Conservation (phyloP, 1,140 invertebrate species). For the Globodera rostochiensis region DNA sequence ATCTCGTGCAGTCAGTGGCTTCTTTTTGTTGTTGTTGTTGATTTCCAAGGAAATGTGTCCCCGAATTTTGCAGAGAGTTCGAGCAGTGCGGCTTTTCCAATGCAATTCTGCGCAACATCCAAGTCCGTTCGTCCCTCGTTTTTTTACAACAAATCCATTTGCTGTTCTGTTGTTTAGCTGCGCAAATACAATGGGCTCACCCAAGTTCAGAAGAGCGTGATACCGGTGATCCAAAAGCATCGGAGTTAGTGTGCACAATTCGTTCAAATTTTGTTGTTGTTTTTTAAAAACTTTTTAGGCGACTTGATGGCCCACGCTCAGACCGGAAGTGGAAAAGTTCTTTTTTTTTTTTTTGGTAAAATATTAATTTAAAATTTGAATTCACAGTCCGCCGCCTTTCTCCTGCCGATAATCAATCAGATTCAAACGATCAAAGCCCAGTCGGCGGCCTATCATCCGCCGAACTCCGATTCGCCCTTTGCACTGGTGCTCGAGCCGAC, state of each 20-base stretch:
- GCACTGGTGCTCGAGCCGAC: conserved; percentile 31
- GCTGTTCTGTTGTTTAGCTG: conserved; percentile 12
- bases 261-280: neutral
- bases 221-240: neutral
- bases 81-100: conserved; percentile 33
- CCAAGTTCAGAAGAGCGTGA: conserved; percentile 24
- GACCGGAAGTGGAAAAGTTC: conserved; percentile 33
- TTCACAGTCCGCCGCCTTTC: conserved; percentile 32
- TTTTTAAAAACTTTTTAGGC: conserved; percentile 16
- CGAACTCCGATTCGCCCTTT: conserved; percentile 26
- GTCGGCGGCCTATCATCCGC: neutral
- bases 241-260: neutral
- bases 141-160: neutral
- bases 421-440: conserved; percentile 24
- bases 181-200: conserved; percentile 25
- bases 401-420: conserved; percentile 30
- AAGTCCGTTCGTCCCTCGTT: neutral
- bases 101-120: conserved; percentile 32
- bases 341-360: neutral
- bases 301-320: conserved; percentile 36
- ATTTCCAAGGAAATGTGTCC: neutral
- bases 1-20: conserved; percentile 12
- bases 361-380: neutral
- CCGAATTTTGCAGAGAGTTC: conserved; percentile 20
- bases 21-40: neutral